These are phyloP conservation scores for Camponotus floridanus DNA, from an alignment of 1,140 invertebrate genomes.

Conservation along the genomic window DNA sequence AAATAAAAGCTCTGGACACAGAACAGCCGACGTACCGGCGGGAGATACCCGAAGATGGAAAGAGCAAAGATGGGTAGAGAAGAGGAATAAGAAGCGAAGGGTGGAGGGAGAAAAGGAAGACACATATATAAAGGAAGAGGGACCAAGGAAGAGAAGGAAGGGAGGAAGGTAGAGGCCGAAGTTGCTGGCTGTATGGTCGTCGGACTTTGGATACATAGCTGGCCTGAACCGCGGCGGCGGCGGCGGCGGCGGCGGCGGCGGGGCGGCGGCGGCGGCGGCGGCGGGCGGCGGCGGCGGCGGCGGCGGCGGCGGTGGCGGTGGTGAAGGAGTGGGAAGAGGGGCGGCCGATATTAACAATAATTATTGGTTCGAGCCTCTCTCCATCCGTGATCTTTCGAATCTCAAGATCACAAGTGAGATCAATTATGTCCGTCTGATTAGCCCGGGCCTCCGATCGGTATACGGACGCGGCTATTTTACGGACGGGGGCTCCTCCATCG, in stretches of 20 bases:
- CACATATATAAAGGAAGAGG: constrained; percentile 55
- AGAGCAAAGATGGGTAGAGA: constrained; percentile 31
- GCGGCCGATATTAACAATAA: constrained; percentile 85
- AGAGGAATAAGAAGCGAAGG: constrained; percentile 12
- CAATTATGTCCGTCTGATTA: constrained; percentile 86
- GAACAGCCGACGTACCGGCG: constrained; percentile 31
- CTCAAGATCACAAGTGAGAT: constrained; percentile 86
- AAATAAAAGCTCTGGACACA: constrained; percentile 82
- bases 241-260: background rate
- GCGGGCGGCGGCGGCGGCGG: constrained; percentile 5
- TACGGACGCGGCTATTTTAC: constrained; percentile 72
- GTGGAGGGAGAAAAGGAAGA: constrained; percentile 48
- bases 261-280: constrained; percentile 26
- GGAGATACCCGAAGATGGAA: constrained; percentile 63
- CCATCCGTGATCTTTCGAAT: constrained; percentile 85
- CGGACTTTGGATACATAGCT: constrained; percentile 40
- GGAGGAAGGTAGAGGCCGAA: constrained; percentile 59
- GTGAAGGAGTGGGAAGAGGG: constrained; percentile 62
- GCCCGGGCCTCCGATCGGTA: constrained; percentile 78
- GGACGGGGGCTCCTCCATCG: constrained; percentile 32
- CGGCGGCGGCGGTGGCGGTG: background rate
- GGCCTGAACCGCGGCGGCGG: constrained; percentile 32
- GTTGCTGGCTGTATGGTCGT: constrained; percentile 49
- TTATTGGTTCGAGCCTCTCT: constrained; percentile 86
- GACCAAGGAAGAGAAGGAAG: constrained; percentile 41